Percentiles rank a stretch among this genome's conserved stretches.
Evolutionary conservation across 2,797 vertebrate species (phyloP).

Genomic region (Sebastes matsubarae): DNA sequence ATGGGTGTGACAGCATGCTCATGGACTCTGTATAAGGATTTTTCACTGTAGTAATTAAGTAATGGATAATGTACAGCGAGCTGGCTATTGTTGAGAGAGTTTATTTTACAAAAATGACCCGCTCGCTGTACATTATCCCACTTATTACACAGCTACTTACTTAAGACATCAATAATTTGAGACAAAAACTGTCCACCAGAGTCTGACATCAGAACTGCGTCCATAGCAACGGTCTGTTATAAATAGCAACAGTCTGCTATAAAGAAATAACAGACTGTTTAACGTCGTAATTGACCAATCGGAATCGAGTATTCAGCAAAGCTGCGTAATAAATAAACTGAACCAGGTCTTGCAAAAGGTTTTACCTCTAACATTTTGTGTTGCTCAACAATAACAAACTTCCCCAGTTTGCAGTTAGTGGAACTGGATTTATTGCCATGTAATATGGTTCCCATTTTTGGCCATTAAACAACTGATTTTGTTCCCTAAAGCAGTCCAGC

Average conservation of each 20-base stretch:
- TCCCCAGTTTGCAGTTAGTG: neutral
- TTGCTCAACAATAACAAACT: constrained; percentile 5
- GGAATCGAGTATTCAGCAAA: too few species aligned
- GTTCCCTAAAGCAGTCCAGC: neutral
- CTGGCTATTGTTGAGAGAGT: too few species aligned
- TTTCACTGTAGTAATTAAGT: neutral
- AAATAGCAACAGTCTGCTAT: too few species aligned
- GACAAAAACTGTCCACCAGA: too few species aligned
- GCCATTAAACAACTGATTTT: neutral
- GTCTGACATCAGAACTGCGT: too few species aligned
- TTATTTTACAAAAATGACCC: rapidly evolving
- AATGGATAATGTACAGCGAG: too few species aligned
- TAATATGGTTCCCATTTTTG: constrained; percentile 10
- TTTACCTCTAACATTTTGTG: neutral
- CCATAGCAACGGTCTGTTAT: too few species aligned
- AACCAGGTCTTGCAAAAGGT: constrained; percentile 2
- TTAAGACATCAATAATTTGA: too few species aligned
- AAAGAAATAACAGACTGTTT: too few species aligned
- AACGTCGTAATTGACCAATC: too few species aligned
- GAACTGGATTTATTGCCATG: neutral
- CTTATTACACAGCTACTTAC: too few species aligned
- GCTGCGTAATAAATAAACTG: neutral
- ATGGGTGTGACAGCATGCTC: neutral
- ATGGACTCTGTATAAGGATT: neutral
- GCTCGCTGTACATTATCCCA: too few species aligned